phyloP scores from a whole-genome alignment of 2,113 vertebrate species.

The Cynopterus brachyotis region DNA sequence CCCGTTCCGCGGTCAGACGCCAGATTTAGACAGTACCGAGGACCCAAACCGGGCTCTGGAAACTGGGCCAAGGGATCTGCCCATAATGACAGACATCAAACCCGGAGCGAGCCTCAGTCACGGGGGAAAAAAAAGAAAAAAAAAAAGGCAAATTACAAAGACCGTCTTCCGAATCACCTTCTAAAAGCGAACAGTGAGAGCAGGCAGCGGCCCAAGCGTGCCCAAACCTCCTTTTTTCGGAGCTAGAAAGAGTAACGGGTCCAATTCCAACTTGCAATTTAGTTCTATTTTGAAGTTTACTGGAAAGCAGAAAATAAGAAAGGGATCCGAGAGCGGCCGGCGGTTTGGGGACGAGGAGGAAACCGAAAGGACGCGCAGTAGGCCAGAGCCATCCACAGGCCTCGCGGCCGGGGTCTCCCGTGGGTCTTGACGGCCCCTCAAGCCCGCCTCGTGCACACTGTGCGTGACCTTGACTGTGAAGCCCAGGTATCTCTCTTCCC shows the following conservation, averaged over 20 bases:
- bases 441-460: accelerated
- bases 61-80: constrained; percentile 47
- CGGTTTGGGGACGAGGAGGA: background rate
- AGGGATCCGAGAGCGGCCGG: background rate
- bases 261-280: constrained; percentile 69
- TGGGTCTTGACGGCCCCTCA: background rate
- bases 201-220: background rate
- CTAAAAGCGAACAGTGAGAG: constrained; percentile 56
- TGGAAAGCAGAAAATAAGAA: constrained; percentile 75
- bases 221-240: constrained; percentile 7
- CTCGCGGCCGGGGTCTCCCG: background rate
- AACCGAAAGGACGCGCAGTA: background rate
- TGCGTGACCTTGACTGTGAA: background rate
- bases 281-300: constrained; percentile 78
- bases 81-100: constrained; percentile 49
- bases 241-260: constrained; percentile 64
- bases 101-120: background rate
- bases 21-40: constrained; percentile 37
- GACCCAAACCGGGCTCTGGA: constrained; percentile 10
- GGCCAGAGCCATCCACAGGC: background rate
- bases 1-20: background rate
- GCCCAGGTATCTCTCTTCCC: background rate
- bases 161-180: background rate
- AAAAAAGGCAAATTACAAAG: constrained; percentile 65
- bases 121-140: background rate